Evolutionary conservation across 1,140 invertebrate genomes (phyloP), one percentile per base, ranked within the genome.

Genomic region (Aphaenogaster ashmeadi): DNA sequence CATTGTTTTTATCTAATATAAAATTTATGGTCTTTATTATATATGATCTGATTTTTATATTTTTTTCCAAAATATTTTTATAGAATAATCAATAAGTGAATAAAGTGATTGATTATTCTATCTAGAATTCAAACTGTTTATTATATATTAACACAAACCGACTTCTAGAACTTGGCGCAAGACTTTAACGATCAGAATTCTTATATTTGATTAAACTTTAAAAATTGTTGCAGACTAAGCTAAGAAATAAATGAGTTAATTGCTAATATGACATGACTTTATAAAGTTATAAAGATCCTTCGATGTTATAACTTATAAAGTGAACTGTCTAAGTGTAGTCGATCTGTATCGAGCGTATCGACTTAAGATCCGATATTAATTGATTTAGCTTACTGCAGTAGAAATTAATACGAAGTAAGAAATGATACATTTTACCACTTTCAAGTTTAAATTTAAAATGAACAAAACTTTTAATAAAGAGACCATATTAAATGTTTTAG

Each of bases 361-460:
- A 27, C 5, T 71, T 44, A 11, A 21, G 13, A 47, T 47, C 21
- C 5, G 1, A 41, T 75, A 21, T 56, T 75, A 75, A 56, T 75
- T 41, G 36, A 41, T 58, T 41, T n/a, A 56, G 6, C 0, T 3
- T 75, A 2, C 3, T 41, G n/a, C 15, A 9, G 1, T 27, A 75
- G 6, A 56, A 75, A 56, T 75, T 56, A 41, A 58, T 54, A 74
- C 8, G 44, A 56, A 56, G 11, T 75, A 38, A 38, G 13, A 75
- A 38, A 56, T 72, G 18, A 50, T 41, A 33, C 5, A n/a, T 74
- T 54, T 38, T 18, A 74, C 0, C 18, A 52, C 7, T 72, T 72
- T 74, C 6, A 74, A 8, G 18, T 38, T 74, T 75, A 15, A 75
- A 6, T 75, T 0, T 21, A 21, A 67, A 44, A 44, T 13, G 7